Conservation (phyloP, 2,888 invertebrate species). For the Proisotoma minuta region DNA sequence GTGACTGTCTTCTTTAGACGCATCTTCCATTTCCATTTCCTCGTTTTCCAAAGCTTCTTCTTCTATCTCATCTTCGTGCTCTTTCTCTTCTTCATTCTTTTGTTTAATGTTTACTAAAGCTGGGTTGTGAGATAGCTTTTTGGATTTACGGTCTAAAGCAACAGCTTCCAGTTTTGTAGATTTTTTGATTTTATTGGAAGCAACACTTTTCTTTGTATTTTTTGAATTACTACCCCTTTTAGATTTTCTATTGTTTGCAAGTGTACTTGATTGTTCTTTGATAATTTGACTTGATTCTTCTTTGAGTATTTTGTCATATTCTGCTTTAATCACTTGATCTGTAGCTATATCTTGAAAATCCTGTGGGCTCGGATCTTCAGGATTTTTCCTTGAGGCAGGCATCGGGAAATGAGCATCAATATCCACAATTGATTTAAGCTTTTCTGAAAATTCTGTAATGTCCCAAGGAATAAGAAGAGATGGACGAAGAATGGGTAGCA, state of each 20-base stretch:
- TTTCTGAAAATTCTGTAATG: slow-evolving; percentile 15
- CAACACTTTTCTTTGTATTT: neutral
- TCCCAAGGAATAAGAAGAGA: slow-evolving; percentile 29
- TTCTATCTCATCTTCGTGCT: neutral
- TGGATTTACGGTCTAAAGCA: neutral
- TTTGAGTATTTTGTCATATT: slow-evolving; percentile 22
- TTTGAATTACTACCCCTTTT: neutral
- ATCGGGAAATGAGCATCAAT: no score
- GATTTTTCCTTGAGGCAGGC: neutral
- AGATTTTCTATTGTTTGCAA: neutral
- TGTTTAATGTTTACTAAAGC: neutral
- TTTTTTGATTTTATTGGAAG: neutral
- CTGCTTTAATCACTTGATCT: slow-evolving; percentile 15
- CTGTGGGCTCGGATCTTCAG: neutral
- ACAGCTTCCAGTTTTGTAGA: neutral
- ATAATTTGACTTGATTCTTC: neutral
- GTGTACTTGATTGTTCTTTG: neutral
- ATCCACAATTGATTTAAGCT: neutral
- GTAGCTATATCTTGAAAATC: neutral
- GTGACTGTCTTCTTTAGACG: neutral
- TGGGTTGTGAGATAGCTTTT: neutral
- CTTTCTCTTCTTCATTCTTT: neutral
- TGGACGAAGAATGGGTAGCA: slow-evolving; percentile 16
- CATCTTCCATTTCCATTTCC: neutral
- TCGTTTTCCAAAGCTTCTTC: slow-evolving; percentile 2